A percentile compares a stretch with the other conserved stretches of the same genome.
Conservation (phyloP, 2,113 vertebrate genomes). For the Microtus richardsoni region DNA sequence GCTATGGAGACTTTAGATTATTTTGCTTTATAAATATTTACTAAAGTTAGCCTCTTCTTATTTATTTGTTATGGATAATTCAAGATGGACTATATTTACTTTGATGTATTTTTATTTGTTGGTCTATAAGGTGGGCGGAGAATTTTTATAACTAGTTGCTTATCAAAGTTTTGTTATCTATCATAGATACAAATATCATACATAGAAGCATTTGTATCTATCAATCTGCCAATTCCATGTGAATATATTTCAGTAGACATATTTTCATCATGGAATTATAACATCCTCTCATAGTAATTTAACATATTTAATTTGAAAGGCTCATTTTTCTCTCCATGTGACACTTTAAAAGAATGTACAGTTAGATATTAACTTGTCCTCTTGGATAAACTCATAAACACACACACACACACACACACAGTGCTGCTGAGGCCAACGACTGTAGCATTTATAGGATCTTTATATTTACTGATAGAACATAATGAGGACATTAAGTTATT, state of each 20-base stretch:
- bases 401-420: not conserved
- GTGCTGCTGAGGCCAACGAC: not conserved
- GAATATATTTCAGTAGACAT: slow-evolving; percentile 10
- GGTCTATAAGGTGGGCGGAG: slow-evolving; percentile 67
- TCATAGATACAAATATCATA: not conserved
- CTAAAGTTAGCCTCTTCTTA: slow-evolving; percentile 83
- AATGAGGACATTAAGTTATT: not conserved
- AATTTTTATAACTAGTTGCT: slow-evolving; percentile 60
- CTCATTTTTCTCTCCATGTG: not conserved
- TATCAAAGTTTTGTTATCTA: slow-evolving; percentile 71
- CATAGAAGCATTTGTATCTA: slow-evolving; percentile 54
- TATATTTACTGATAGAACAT: not conserved
- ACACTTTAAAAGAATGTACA: not conserved
- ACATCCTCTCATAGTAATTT: not conserved
- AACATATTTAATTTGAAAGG: slow-evolving; percentile 24
- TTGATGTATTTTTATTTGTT: slow-evolving; percentile 74
- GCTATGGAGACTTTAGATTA: slow-evolving; percentile 86
- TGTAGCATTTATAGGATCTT: not conserved
- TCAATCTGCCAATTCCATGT: not conserved
- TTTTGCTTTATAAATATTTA: slow-evolving; percentile 89
- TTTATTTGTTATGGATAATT: slow-evolving; percentile 80
- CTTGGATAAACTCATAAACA: not conserved
- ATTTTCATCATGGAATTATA: slow-evolving; percentile 11
- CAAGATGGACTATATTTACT: slow-evolving; percentile 81
- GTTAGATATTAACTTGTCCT: slow-evolving; percentile 14